Base-by-base conservation (phyloP, 1,140 invertebrate species). In the Hestina assimilis region DNA sequence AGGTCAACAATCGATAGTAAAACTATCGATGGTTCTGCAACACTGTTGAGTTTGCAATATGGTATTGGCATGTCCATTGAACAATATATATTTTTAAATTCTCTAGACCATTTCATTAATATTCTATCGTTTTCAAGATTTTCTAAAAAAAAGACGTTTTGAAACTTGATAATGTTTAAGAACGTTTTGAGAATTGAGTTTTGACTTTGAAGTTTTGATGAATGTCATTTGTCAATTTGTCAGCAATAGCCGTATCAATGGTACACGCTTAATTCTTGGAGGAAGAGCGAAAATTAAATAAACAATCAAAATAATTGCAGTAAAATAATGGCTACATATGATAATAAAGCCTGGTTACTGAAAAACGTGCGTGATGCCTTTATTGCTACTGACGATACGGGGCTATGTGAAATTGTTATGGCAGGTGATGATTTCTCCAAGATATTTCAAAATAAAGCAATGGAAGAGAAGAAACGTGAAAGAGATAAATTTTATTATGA, bases 381-480 rank as follows among this genome's bases (percentile, higher is more conserved):
- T 85, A 96, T 98, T 69, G 95, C 95, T n/a, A 96, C 96, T 20
- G 97, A 99, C 89, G 96, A 98, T 84, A 97, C 96, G 72, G 95
- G 96, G 91, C 90, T 85, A 56, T 88, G 93, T 78, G 94, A 95
- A 83, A 92, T 94, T 64, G 93, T 95, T 11, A 95, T 96, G 93
- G 87, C 92, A 7, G 92, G 93, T 41, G 93, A 95, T 78, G 92
- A 95, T 82, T 90, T 95, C 69, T 93, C 93, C 26, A 93, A 92
- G 77, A 90, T 93, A 59, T 89, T 94, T 54, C 89, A 90, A 65
- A 77, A 79, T 58, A 87, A 80, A 69, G 79, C 78, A 29, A 61
- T 79, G 11, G 84, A 84, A 66, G 80, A 83, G 43, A 78, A 75
- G 46, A 79, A 76, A 46, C 72, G 70, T 38, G 68, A 83, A 26